Conservation (phyloP, 2,113 vertebrate species). For the Protobothrops mucrosquamatus region DNA sequence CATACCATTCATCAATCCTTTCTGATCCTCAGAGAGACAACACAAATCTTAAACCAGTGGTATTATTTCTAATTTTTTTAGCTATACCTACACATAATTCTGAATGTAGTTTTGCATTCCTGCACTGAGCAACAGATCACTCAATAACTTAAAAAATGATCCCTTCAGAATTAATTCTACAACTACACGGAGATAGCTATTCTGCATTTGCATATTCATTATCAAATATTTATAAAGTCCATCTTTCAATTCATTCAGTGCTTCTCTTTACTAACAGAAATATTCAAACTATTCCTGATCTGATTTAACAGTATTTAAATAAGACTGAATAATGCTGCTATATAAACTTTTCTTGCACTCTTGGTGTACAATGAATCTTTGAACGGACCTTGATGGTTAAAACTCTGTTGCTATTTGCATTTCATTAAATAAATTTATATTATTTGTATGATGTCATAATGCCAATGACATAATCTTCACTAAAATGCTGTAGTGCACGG, state of each 20-base stretch:
- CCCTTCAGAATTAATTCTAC: background rate
- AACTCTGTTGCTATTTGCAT: background rate
- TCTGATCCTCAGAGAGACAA: no score
- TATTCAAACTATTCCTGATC: background rate
- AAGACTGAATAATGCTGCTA: background rate
- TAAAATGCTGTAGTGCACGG: background rate
- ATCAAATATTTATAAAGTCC: background rate
- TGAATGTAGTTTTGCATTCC: background rate
- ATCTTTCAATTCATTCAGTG: background rate
- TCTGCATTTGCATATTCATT: background rate
- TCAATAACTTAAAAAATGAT: background rate
- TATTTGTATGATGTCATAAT: background rate
- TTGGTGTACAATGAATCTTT: background rate
- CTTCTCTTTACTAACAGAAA: background rate
- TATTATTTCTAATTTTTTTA: no score
- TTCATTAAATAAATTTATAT: background rate
- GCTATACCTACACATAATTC: background rate
- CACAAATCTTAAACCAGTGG: background rate
- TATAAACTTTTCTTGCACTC: background rate
- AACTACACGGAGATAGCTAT: background rate
- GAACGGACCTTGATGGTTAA: background rate
- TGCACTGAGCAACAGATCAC: background rate
- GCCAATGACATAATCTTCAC: background rate
- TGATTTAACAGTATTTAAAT: background rate
- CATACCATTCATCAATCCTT: no score